Base-by-base conservation (phyloP, 2,888 invertebrate genomes). In the Drosophila sordidula region DNA sequence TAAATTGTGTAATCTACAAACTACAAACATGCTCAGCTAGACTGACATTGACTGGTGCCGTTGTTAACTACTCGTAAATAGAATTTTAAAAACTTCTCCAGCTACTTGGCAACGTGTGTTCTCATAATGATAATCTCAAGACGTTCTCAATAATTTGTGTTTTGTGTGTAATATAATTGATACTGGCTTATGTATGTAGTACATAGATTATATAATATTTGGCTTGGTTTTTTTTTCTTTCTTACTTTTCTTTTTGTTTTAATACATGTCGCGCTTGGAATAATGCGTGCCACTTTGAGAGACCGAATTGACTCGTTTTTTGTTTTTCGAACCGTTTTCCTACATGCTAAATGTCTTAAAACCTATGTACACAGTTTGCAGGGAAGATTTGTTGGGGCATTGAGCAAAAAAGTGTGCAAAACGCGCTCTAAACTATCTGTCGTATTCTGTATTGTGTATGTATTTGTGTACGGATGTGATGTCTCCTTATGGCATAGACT, bases 321-420 rank as follows among this genome's bases (percentile, higher is more conserved):
- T 75, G 41, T 41, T 63, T 46, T 47, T 63, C 75, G 71, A 81
- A 85, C 64, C 61, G 45, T 45, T 75, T 54, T 61, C 38, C 56
- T 76, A 63, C 22, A 46, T 45, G 16, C 70, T 63, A 69, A 73
- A 58, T 55, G 50, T 54, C 59, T 75, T 75, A 78, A 69, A 62
- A 74, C 41, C 80, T 84, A 84, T 84, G 66, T 84, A 84, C 87
- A 84, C 67, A 67, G 65, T 74, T 71, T 77, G 52, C 46, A n/a
- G 76, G 74, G 74, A 78, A 77, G 76, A 70, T 34, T 50, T 62
- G 18, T 52, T 42, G 44, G 72, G 66, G 65, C 64, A 70, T 84
- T 87, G 88, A 86, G 81, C 87, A 87, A 87, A 70, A 58, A 61
- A 70, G 49, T 87, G 79, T 87, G 76, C 68, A 58, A 69, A 74